phyloP scores from a whole-genome alignment of 2,888 invertebrate species.

The Corbicula japonica region DNA sequence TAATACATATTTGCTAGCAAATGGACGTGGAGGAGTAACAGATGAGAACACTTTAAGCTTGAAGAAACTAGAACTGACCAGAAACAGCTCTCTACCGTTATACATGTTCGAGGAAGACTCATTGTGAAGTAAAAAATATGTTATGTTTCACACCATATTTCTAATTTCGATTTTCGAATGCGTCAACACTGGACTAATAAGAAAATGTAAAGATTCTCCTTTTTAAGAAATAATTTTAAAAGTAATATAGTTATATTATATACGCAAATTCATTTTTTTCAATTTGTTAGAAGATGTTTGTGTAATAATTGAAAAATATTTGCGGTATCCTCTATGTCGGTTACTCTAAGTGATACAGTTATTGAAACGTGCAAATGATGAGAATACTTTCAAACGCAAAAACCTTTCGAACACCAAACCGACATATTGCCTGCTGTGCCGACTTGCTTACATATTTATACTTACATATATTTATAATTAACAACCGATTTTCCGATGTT shows the following conservation, averaged over 20 bases:
- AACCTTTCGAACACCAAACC: too few species aligned
- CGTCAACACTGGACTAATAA: neutral
- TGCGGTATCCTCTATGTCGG: too few species aligned
- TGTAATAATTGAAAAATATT: too few species aligned
- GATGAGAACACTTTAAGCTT: neutral
- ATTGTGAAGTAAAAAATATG: neutral
- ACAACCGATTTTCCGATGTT: too few species aligned
- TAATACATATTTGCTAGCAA: neutral
- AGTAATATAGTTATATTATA: neutral
- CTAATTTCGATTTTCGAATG: neutral
- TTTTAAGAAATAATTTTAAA: neutral
- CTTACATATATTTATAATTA: too few species aligned
- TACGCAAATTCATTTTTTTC: neutral
- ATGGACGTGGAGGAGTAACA: neutral
- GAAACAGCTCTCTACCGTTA: constrained; percentile 8
- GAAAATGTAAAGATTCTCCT: neutral
- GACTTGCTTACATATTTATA: too few species aligned
- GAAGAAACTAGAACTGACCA: constrained; percentile 2
- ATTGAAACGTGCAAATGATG: too few species aligned
- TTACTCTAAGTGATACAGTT: too few species aligned
- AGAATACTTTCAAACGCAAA: too few species aligned
- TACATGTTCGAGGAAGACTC: constrained; percentile 6
- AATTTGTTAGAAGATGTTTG: neutral
- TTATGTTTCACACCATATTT: neutral
- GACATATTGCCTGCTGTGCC: too few species aligned